A percentile compares a stretch with the other conserved stretches of the same genome.
phyloP scores from a whole-genome alignment of 2,113 vertebrate genomes.

The Verasper variegatus region DNA sequence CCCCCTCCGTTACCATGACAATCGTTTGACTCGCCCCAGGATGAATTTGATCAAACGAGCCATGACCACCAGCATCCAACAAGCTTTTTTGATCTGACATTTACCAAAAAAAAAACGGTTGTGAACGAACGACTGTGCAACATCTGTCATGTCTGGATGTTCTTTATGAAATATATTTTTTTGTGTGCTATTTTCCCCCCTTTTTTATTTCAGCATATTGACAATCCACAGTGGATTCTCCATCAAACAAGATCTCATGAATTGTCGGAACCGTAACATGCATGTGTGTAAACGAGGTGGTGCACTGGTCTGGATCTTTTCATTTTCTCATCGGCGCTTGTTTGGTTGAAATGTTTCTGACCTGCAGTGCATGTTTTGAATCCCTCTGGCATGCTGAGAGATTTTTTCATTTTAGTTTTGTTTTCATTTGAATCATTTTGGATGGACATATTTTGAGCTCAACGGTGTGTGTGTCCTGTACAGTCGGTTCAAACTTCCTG shows the following conservation, averaged over 20 bases:
- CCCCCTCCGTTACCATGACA: slow-evolving; percentile 39
- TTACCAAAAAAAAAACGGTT: slow-evolving; percentile 28
- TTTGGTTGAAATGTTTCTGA: slow-evolving; percentile 34
- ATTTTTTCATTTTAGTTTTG: slow-evolving; percentile 7
- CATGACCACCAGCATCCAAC: slow-evolving; percentile 62
- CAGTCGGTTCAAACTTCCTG: slow-evolving; percentile 33
- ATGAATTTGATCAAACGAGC: slow-evolving; percentile 35
- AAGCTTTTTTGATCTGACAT: slow-evolving; percentile 18
- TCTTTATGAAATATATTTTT: neutral
- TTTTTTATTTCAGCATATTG: slow-evolving; percentile 38
- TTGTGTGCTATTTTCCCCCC: neutral
- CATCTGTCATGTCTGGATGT: slow-evolving; percentile 53
- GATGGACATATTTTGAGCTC: slow-evolving; percentile 27
- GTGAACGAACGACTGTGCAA: slow-evolving; percentile 21
- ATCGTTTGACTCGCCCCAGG: slow-evolving; percentile 41
- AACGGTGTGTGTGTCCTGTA: slow-evolving; percentile 44
- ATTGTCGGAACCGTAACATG: slow-evolving; percentile 24
- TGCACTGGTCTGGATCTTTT: slow-evolving; percentile 25
- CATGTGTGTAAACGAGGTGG: slow-evolving; percentile 54
- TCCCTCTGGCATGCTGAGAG: slow-evolving; percentile 67
- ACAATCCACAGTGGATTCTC: slow-evolving; percentile 71
- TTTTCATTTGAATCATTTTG: neutral
- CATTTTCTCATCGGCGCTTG: neutral
- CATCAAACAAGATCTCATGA: slow-evolving; percentile 29
- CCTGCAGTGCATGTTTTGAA: slow-evolving; percentile 72